Evolutionary conservation across 2,113 vertebrate genomes (phyloP), one percentile per base, ranked within the genome.

Genomic region (Burhinus oedicnemus): DNA sequence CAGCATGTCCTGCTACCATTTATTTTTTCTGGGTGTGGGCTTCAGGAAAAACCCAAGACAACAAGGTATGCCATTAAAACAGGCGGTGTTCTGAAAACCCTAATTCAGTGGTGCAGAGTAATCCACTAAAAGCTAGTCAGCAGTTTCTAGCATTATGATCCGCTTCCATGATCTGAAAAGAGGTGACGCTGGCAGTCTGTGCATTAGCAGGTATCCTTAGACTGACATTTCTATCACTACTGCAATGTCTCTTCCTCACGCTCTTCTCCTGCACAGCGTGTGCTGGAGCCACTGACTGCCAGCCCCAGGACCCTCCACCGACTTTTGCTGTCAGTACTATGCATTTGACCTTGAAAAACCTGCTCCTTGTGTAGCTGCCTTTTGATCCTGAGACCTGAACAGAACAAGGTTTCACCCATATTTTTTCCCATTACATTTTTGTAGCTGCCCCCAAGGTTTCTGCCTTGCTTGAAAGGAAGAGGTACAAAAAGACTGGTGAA

Each of bases 31-130:
- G n/a, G 14, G 6, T 36, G n/a, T 38, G 51, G 23, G 30, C 70
- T 65, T 78, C 65, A 65, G 70, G 36, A n/a, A 45, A 71, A 77
- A 26, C 5, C 6, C 29, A 30, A 38, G 57, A 40, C 27, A 44
- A 36, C 3, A 29, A 45, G 27, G 10, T 64, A 23, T 0, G 4
- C 23, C 0, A 0, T 25, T 71, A 45, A 44, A 77, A 29, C 2
- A 58, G 13, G 36, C 9, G 0, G 14, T 52, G 36, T 47, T 52
- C 38, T 32, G 45, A 68, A 72, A 93, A 30, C 34, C 34, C 52
- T 47, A 26, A 65, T 27, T 66, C 58, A 26, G 34, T 18, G 38
- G 25, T 8, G 30, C 27, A n/a, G 21, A 47, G 42, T 71, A 88
- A 71, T 45, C 71, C 29, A 6, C 71, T 38, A 34, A 51, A 58